phyloP scores from a whole-genome alignment of 1,140 invertebrate species.

The Hirudo medicinalis region DNA sequence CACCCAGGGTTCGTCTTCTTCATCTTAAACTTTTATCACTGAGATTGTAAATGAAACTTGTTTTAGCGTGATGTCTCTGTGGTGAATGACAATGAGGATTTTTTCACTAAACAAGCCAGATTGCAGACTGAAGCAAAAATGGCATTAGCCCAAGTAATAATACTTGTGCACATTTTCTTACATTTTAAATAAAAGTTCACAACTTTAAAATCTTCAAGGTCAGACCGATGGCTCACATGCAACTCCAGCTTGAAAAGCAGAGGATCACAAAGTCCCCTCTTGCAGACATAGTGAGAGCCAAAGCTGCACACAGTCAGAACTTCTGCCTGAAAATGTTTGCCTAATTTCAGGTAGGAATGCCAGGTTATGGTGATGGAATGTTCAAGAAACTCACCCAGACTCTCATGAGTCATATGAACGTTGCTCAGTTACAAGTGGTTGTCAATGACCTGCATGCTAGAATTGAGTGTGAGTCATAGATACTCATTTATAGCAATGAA shows the following conservation, averaged over 20 bases:
- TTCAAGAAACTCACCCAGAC: conserved; percentile 60
- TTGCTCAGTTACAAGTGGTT: conserved; percentile 84
- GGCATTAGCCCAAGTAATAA: conserved; percentile 64
- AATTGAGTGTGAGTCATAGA: conserved; percentile 58
- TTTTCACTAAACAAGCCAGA: conserved; percentile 63
- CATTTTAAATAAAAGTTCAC: too few species aligned
- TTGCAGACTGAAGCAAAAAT: conserved; percentile 76
- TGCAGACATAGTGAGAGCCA: conserved; percentile 31
- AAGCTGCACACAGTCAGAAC: not conserved
- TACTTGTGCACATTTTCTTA: too few species aligned
- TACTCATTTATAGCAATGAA: not conserved
- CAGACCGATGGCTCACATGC: conserved; percentile 76
- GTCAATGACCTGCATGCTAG: conserved; percentile 84
- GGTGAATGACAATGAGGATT: conserved; percentile 44
- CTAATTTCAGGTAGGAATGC: conserved; percentile 57
- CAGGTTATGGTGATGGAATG: conserved; percentile 59
- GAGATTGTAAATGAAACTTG: not conserved
- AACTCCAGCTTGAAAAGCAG: conserved; percentile 76
- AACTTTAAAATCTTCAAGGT: conserved; percentile 27
- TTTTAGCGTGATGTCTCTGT: too few species aligned
- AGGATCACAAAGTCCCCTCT: conserved; percentile 58
- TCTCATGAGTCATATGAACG: conserved; percentile 76
- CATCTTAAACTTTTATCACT: not conserved
- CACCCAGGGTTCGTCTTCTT: not conserved
- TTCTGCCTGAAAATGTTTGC: not conserved